Percentiles rank a stretch among this genome's conserved stretches.
phyloP scores from a whole-genome alignment of 2,888 invertebrate species.

The Hypercompe scribonia region DNA sequence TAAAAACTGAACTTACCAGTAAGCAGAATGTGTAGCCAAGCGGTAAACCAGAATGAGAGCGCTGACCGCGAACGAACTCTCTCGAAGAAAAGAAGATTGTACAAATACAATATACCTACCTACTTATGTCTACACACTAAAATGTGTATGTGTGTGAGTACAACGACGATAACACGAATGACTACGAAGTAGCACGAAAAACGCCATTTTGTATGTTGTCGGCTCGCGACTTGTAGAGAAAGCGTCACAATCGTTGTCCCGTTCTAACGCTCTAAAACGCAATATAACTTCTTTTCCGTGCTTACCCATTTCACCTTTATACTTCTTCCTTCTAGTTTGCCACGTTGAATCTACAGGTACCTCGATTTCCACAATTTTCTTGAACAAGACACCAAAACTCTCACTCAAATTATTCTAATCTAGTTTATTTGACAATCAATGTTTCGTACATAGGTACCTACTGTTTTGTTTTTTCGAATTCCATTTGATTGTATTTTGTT shows the following conservation, averaged over 20 bases:
- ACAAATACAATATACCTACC: conserved; percentile 31
- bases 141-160: conserved; percentile 25
- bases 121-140: not conserved
- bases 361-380: not conserved
- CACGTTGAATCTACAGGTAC: not conserved
- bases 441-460: not conserved
- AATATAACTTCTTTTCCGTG: conserved; percentile 11
- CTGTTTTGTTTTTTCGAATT: conserved; percentile 25
- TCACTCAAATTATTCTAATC: not conserved
- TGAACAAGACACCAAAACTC: not conserved
- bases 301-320: conserved; percentile 9
- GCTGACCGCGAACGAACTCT: conserved; percentile 55
- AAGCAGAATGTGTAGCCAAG: conserved; percentile 19
- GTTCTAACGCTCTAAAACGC: conserved; percentile 17
- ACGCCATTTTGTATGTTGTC: conserved; percentile 75
- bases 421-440: not conserved
- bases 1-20: conserved; percentile 37
- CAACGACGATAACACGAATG: conserved; percentile 40
- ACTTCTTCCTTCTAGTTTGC: not conserved
- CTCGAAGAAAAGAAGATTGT: conserved; percentile 58
- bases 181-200: conserved; percentile 44
- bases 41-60: conserved; percentile 33
- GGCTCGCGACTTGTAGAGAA: conserved; percentile 68
- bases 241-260: conserved; percentile 36
- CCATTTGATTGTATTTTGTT: conserved; percentile 37